These are phyloP conservation scores for Spodoptera picta DNA, from an alignment of 2,888 invertebrate species.

Conservation along the genomic window DNA sequence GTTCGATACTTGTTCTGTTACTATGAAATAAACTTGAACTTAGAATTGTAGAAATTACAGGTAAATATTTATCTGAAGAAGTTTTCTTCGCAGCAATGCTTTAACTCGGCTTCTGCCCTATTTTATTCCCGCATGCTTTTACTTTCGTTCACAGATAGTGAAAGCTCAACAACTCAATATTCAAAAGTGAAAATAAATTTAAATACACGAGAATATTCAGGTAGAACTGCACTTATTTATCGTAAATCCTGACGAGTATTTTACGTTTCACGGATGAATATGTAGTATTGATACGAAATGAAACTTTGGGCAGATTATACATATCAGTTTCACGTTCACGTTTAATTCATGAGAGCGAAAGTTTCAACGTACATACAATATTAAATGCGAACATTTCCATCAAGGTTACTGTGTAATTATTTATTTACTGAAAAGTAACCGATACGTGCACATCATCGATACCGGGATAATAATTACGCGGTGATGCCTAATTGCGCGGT, in stretches of 20 bases:
- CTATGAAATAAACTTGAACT: too few species aligned
- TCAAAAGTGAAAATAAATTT: not conserved
- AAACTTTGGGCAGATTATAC: not conserved
- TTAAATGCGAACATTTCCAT: slow-evolving; percentile 9
- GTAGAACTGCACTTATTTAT: not conserved
- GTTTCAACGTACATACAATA: slow-evolving; percentile 5
- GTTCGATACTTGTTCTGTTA: too few species aligned
- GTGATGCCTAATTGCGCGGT: too few species aligned
- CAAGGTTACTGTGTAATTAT: slow-evolving; percentile 1
- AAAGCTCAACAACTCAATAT: slow-evolving; percentile 5
- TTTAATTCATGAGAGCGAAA: slow-evolving; percentile 15
- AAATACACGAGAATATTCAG: too few species aligned
- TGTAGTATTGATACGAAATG: not conserved
- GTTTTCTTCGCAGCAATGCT: not conserved
- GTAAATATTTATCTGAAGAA: not conserved
- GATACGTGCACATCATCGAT: not conserved
- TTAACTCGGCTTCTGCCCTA: not conserved
- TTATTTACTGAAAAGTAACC: not conserved
- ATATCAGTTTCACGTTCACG: not conserved
- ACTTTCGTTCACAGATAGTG: slow-evolving; percentile 21
- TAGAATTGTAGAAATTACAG: too few species aligned
- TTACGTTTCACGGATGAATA: too few species aligned
- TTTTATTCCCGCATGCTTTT: slow-evolving; percentile 7
- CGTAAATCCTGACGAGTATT: too few species aligned
- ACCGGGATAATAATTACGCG: slow-evolving; percentile 3